Percentiles rank a stretch among this genome's conserved stretches.
phyloP scores from a whole-genome alignment of 2,888 invertebrate genomes.

The Troides oblongomaculatus region DNA sequence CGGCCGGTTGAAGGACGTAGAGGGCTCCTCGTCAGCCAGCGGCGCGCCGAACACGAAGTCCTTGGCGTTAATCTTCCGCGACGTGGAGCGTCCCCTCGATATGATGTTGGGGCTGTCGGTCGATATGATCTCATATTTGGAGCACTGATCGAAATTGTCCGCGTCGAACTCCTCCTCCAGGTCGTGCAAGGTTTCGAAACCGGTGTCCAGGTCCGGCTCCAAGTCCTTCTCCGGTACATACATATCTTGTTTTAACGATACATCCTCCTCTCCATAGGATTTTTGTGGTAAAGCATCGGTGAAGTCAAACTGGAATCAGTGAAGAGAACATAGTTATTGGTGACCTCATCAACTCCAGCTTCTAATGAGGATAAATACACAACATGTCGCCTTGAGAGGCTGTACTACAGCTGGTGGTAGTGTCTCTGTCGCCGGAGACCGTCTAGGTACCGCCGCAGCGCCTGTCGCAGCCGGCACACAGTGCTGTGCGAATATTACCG shows the following conservation, averaged over 20 bases:
- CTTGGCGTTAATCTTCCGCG: slow-evolving; percentile 57
- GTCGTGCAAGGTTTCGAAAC: slow-evolving; percentile 66
- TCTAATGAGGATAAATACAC: no score
- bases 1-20: slow-evolving; percentile 66
- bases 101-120: slow-evolving; percentile 75
- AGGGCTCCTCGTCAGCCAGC: slow-evolving; percentile 60
- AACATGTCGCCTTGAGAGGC: no score
- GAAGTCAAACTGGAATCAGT: slow-evolving; percentile 62
- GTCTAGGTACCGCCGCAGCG: no score
- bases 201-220: slow-evolving; percentile 47
- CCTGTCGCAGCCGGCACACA: no score
- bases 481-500: no score
- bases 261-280: slow-evolving; percentile 34
- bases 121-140: slow-evolving; percentile 74
- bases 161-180: slow-evolving; percentile 70
- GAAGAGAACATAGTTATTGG: not conserved
- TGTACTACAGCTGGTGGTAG: no score
- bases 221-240: slow-evolving; percentile 54
- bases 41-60: slow-evolving; percentile 73
- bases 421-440: no score
- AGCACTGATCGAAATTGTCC: slow-evolving; percentile 66
- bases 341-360: no score
- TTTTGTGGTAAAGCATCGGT: slow-evolving; percentile 52
- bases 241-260: slow-evolving; percentile 40
- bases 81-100: slow-evolving; percentile 56